Evolutionary conservation across 2,888 invertebrate genomes (phyloP).

Genomic region (Beris chalybata): DNA sequence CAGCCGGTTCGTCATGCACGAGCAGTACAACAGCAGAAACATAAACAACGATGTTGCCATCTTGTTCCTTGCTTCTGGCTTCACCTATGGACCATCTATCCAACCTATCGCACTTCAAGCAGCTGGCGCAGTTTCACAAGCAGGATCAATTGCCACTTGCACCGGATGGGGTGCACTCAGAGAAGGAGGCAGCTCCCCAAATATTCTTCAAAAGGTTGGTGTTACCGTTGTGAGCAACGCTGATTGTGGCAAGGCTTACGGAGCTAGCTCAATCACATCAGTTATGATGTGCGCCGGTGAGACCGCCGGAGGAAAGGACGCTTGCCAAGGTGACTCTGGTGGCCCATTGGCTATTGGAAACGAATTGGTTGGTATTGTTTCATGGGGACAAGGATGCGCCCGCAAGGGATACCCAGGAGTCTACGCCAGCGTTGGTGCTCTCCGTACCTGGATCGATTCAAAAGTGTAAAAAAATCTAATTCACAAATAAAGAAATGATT

Average conservation of each 20-base stretch:
- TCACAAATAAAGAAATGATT: too few species aligned
- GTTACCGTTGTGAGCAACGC: conserved; percentile 44
- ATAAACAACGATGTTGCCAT: conserved; percentile 64
- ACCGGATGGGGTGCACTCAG: conserved; percentile 49
- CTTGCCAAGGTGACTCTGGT: conserved; percentile 52
- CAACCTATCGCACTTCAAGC: conserved; percentile 63
- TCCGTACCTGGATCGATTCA: conserved; percentile 14
- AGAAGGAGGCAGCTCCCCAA: conserved; percentile 40
- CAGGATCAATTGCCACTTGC: conserved; percentile 42
- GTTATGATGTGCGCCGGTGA: conserved; percentile 50
- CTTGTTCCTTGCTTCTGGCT: conserved; percentile 59
- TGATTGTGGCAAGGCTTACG: conserved; percentile 44
- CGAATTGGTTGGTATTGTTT: conserved; percentile 48
- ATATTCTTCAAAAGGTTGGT: conserved; percentile 44
- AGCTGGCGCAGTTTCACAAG: conserved; percentile 52
- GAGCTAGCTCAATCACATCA: conserved; percentile 41
- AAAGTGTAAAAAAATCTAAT: neutral
- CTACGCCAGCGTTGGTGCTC: conserved; percentile 10
- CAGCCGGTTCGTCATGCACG: conserved; percentile 58
- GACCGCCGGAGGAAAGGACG: conserved; percentile 47
- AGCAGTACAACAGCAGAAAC: conserved; percentile 59
- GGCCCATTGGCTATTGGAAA: conserved; percentile 47
- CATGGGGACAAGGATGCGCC: conserved; percentile 50
- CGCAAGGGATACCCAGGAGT: conserved; percentile 44
- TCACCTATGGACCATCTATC: conserved; percentile 59